These are phyloP conservation scores for Pachycephus smyrnensis DNA, from an alignment of 2,888 invertebrate species.

Conservation along the genomic window DNA sequence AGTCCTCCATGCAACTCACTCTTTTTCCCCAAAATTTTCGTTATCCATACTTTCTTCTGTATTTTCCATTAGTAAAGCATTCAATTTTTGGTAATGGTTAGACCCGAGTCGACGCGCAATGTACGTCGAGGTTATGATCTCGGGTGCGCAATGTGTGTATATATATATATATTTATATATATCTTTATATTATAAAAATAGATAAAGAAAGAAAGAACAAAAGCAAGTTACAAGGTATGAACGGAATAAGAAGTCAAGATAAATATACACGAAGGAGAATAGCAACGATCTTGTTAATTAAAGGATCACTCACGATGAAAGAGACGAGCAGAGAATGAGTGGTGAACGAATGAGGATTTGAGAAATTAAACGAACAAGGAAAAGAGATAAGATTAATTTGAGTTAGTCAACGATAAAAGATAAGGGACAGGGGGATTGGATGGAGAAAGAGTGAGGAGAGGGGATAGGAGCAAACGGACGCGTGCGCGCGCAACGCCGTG, in stretches of 20 bases:
- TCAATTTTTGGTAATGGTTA: constrained; percentile 45
- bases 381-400: constrained; percentile 16
- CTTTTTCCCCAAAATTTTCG: background rate
- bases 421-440: constrained; percentile 22
- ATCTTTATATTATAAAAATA: background rate
- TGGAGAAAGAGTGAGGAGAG: constrained; percentile 27
- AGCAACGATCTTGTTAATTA: constrained; percentile 6
- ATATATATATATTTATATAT: background rate
- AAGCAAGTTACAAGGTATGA: background rate
- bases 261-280: background rate
- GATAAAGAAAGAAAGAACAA: background rate
- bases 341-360: background rate
- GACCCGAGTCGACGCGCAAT: background rate
- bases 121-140: background rate
- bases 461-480: background rate
- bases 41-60: background rate
- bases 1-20: background rate
- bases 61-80: constrained; percentile 44
- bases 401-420: constrained; percentile 8
- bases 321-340: background rate
- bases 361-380: constrained; percentile 8
- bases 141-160: background rate
- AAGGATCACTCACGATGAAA: background rate
- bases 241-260: background rate
- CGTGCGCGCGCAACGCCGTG: background rate